These are phyloP conservation scores for Pampusana beccarii DNA, from an alignment of 2,113 vertebrate genomes.

Conservation along the genomic window DNA sequence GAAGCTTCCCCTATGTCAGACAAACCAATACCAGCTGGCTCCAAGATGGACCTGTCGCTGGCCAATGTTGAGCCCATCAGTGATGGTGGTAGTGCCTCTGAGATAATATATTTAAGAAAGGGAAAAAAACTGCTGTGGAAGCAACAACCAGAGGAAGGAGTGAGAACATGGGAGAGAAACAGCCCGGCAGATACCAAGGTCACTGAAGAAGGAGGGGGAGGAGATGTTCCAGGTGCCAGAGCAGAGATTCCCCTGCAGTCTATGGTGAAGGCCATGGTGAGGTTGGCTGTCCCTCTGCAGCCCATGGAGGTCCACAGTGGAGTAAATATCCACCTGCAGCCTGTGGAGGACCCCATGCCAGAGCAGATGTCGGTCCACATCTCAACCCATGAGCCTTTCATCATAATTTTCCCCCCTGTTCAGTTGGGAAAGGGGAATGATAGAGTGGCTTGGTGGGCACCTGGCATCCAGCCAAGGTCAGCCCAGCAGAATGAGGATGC, in stretches of 20 bases:
- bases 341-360: too few relatives aligned
- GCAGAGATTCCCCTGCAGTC: too few relatives aligned
- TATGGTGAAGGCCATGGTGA: too few relatives aligned
- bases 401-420: background rate
- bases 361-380: background rate
- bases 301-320: too few relatives aligned
- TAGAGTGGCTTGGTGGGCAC: background rate
- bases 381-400: rapidly evolving
- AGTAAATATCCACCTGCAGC: too few relatives aligned
- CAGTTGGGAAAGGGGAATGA: background rate
- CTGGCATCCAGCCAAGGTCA: background rate
- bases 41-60: rapidly evolving
- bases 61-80: background rate
- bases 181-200: background rate
- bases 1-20: background rate
- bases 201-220: too few relatives aligned
- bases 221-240: too few relatives aligned
- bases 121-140: background rate
- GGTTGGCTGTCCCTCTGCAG: too few relatives aligned
- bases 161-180: background rate
- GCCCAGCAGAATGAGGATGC: background rate
- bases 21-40: rapidly evolving
- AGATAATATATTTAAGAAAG: background rate
- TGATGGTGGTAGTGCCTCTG: rapidly evolving
- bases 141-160: background rate